phyloP scores from a whole-genome alignment of 35 echinoderm and acorn worm genomes.

The Eucidaris tribuloides region DNA sequence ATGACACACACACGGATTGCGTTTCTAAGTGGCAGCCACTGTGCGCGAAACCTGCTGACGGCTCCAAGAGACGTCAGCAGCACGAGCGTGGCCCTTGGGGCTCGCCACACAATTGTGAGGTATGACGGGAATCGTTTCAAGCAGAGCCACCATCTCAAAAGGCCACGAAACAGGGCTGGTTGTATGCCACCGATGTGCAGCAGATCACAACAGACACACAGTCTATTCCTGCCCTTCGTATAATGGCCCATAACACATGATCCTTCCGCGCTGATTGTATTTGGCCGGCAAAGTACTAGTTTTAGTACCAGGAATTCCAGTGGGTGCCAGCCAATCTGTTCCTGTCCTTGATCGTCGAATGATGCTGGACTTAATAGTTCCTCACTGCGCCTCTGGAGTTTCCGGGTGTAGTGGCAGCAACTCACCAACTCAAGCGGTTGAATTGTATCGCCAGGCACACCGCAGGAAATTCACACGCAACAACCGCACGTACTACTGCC shows the following conservation, averaged over 20 bases:
- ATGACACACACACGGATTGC: background rate
- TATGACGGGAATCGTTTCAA: slow-evolving; percentile 3
- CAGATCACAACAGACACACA: background rate
- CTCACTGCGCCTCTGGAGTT: too few species aligned
- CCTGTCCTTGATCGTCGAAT: too few species aligned
- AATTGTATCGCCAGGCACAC: too few species aligned
- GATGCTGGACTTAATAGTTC: too few species aligned
- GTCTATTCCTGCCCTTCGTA: background rate
- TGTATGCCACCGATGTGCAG: background rate
- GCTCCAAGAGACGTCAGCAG: slow-evolving; percentile 16
- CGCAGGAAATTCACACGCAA: too few species aligned
- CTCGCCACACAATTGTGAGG: slow-evolving; percentile 10
- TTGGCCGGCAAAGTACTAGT: background rate
- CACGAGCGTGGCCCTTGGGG: slow-evolving; percentile 13
- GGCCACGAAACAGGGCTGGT: slow-evolving; percentile 13
- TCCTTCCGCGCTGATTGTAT: background rate
- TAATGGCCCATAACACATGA: background rate
- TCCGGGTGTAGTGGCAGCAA: too few species aligned
- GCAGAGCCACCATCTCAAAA: slow-evolving; percentile 4
- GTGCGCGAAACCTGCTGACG: background rate
- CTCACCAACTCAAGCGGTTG: too few species aligned
- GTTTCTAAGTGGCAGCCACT: slow-evolving; percentile 20
- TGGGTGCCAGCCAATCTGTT: too few species aligned
- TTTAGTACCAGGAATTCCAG: too few species aligned
- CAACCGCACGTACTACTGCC: too few species aligned